Percentiles rank a stretch among this genome's conserved stretches.
Conservation (phyloP, 2,888 invertebrate genomes). For the Troglohyphantes excavatus region DNA sequence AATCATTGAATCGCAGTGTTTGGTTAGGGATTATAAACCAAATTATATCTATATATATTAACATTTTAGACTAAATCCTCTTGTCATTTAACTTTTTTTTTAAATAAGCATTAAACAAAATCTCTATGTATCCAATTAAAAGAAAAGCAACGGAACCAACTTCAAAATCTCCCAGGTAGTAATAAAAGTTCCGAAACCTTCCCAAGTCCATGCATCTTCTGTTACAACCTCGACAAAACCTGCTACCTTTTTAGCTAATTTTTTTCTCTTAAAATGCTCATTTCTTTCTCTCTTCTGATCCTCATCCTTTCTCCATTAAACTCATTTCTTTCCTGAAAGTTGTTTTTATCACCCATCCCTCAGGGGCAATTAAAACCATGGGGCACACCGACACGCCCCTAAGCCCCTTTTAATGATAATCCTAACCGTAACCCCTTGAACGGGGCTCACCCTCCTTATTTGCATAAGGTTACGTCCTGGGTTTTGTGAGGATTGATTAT, state of each 20-base stretch:
- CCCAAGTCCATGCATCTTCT: neutral
- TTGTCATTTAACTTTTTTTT: neutral
- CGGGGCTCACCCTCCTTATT: constrained; percentile 33
- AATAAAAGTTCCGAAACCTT: constrained; percentile 39
- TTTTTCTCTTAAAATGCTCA: constrained; percentile 27
- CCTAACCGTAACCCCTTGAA: constrained; percentile 47
- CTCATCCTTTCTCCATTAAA: constrained; percentile 55
- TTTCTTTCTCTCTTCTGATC: constrained; percentile 57
- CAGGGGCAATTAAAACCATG: constrained; percentile 67
- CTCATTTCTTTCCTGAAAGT: constrained; percentile 58
- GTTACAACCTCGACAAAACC: neutral
- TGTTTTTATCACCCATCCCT: constrained; percentile 76
- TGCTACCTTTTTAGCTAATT: neutral
- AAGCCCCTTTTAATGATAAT: constrained; percentile 76
- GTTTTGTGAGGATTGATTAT: constrained; percentile 62
- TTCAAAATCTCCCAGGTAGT: constrained; percentile 51
- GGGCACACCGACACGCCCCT: constrained; percentile 59
- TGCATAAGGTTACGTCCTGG: constrained; percentile 53
- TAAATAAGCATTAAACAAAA: neutral
- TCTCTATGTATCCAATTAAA: constrained; percentile 8
- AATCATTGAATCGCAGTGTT: too few species aligned
- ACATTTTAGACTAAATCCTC: neutral
- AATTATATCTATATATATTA: too few species aligned
- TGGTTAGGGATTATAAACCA: too few species aligned
- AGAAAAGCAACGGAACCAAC: neutral